Evolutionary conservation across 2,797 vertebrate genomes (phyloP).

Genomic region (Echiichthys vipera): DNA sequence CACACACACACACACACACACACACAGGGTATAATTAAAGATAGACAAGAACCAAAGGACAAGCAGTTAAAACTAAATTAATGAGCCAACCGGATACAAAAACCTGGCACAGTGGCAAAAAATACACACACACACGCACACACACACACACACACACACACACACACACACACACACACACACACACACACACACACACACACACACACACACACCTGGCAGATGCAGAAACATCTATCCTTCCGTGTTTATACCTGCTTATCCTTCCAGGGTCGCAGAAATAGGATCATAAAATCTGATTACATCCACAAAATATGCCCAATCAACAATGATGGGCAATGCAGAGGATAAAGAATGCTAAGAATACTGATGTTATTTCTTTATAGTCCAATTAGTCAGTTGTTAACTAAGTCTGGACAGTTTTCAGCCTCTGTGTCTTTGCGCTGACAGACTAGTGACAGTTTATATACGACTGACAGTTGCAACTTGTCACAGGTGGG

Average conservation of each 20-base stretch:
- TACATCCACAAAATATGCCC: constrained; percentile 26
- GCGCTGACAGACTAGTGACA: neutral
- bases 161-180: constrained; percentile 1
- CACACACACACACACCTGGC: neutral
- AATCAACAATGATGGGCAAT: constrained; percentile 26
- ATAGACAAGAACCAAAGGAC: constrained; percentile 11
- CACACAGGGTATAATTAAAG: neutral
- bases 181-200: constrained; percentile 2
- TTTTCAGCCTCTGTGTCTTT: constrained; percentile 1
- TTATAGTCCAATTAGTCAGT: neutral
- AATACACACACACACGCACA: neutral
- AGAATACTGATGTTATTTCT: neutral
- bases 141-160: constrained; percentile 7
- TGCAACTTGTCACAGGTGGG: constrained; percentile 28
- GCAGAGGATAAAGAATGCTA: neutral
- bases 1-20: neutral
- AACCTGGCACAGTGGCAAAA: neutral
- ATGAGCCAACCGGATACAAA: neutral
- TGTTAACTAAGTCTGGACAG: neutral
- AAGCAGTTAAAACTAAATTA: constrained; percentile 16
- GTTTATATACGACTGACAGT: constrained; percentile 25
- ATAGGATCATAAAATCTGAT: constrained; percentile 21
- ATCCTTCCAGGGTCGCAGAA: constrained; percentile 22
- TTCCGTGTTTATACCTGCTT: constrained; percentile 23
- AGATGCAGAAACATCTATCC: constrained; percentile 6